Evolutionary conservation across 2,888 invertebrate genomes (phyloP), one percentile per base, ranked within the genome.

Genomic region (Antitype chi): DNA sequence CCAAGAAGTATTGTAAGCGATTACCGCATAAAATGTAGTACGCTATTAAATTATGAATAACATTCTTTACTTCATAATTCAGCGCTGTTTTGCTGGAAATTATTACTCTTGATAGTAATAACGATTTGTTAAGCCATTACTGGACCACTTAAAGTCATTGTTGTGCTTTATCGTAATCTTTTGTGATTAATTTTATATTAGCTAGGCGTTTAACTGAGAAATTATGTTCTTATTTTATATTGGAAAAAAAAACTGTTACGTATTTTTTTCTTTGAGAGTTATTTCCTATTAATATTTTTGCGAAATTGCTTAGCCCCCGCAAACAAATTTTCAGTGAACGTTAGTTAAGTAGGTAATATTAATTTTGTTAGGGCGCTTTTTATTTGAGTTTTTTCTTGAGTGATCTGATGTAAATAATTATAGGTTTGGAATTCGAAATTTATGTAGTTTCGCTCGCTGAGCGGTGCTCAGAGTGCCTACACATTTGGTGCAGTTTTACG

Each of bases 101-200:
- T 79, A 76, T 73, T 80, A 74, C 74, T 78, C 70, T 70, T 74
- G 72, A 83, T 82, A 85, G 28, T 74, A 74, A 84, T 80, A 86
- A 84, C 82, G 76, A 76, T 88, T 88, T 84, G 85, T 85, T 79
- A 80, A 76, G 72, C 80, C 62, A 82, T 86, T 81, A 86, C 53
- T 70, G 62, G 53, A 73, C 75, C 79, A 75, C 70, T 86, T 76
- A 79, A 79, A 77, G 78, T 73, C 70, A 78, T 78, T 81, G 76
- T 75, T 85, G 78, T 85, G 87, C 80, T 81, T 85, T 88, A 87
- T 88, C 87, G 79, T 74, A 72, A 88, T 85, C 87, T 86, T 66
- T 62, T 82, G 57, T 62, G 76, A 86, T 85, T 85, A 80, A 78
- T 88, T 81, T 85, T 78, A 60, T 82, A 79, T 86, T 77, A 71